Evolutionary conservation across 2,888 invertebrate genomes (phyloP), one percentile per base, ranked within the genome.

Genomic region (Empis stercorea): DNA sequence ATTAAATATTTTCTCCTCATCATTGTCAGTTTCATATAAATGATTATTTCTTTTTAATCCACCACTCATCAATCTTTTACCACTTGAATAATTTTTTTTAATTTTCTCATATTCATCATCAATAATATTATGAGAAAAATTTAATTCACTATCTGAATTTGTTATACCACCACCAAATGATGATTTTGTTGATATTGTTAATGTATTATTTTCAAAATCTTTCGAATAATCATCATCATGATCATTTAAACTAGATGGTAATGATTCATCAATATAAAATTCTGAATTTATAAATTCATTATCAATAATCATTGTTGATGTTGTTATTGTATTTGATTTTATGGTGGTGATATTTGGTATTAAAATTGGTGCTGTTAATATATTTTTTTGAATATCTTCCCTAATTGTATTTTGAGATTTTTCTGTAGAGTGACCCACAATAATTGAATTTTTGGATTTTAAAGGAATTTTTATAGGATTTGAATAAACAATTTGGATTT

Each of bases 201-300:
- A 38, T 16, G 23, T 27, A 27, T 27, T 27, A 27, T 27, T 27
- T 4, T 48, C 48, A 39, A 39, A 30, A 23, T 47, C 44, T 39
- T 43, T 42, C 23, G 42, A 46, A 41, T 50, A 45, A 39, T 47
- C 37, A 10, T 47, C 37, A 10, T 50, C 51, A 16, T 54, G 51
- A 41, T 56, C 53, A 44, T 52, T 83, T 71, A 85, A 79, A 66
- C 87, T 87, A 61, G 87, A 85, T 50, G 87, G 87, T 71, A 87
- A 76, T 54, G 87, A 87, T 70, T 88, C 89, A 64, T 88, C 89
- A 70, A 88, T 85, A 75, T 86, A 89, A 76, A 81, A 87, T 66
- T 88, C 86, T 43, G 86, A 84, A 63, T 79, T 81, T 61, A 81
- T 76, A 71, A 87, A 87, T 70, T 86, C 87, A 44, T 45, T 53